Evolutionary conservation across 2,113 vertebrate genomes (phyloP), one percentile per base, ranked within the genome.

Genomic region (Callospermophilus lateralis): DNA sequence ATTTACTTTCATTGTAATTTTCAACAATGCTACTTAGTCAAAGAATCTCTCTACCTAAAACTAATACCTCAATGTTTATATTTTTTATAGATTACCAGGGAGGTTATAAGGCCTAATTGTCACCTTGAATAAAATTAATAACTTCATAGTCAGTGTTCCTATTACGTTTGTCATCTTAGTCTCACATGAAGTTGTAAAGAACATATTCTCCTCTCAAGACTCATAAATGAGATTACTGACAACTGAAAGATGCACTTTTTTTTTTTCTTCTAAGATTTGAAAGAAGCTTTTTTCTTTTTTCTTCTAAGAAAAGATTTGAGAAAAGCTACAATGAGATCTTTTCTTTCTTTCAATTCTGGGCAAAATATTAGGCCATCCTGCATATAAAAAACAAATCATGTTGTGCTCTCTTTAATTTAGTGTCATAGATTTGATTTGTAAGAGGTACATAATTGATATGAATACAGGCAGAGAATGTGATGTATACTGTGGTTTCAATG

Each of bases 1-100:
- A 70, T 68, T 96, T 95, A 55, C 10, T 95, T 94, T 88, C 42
- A 67, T 74, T 93, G 26, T 90, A 55, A 39, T 48, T 93, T 48
- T 92, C 65, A 97, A 17, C n/a, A 93, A 65, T 73, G 11, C 19
- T 81, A 28, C 24, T 91, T 83, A 74, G 24, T 48, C 77, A 61
- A 79, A 91, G 68, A 85, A 77, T 94, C 9, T 12, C 24, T 85
- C 72, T 10, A 73, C 9, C 51, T 93, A 77, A 81, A 95, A 84
- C 48, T 34, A 55, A 96, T 77, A 90, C 28, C 28, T 74, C 74
- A 39, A 12, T 68, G 48, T 61, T 19, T 81, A 26, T 74, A 28
- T 80, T 55, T 93, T 84, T 80, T 84, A 74, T 92, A 78, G 53
- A 45, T 86, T 70, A 39, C 76, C 16, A 79, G 72, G 63, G 34